Evolutionary conservation across 2,888 invertebrate species (phyloP), one percentile per base, ranked within the genome.

Genomic region (Dolomedes plantarius): DNA sequence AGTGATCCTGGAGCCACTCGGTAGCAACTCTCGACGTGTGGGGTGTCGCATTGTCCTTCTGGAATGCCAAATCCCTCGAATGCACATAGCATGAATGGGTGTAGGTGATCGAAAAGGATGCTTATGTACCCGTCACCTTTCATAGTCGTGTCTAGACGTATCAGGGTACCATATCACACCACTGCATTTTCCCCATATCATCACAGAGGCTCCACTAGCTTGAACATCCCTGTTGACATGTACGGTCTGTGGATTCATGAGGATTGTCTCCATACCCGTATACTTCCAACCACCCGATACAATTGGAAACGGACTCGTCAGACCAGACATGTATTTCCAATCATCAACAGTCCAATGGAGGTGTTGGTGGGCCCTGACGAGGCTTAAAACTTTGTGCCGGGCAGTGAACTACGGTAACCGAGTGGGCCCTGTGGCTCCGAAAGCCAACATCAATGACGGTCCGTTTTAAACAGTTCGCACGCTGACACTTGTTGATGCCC

Each of bases 91-190:
- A n/a, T n/a, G n/a, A n/a, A 36, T 36, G 11, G 36, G 6, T 36
- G 5, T 36, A 36, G 36, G 11, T 36, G 36, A 7, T 7, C 36
- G 5, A 36, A 36, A 36, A 36, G 36, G 36, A 36, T 11, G 36
- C 36, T 36, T 36, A 11, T 11, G 36, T 11, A 7, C 36, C 36
- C 36, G 11, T 36, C 36, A 36, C 11, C 36, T 36, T 6, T 5
- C 36, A 36, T n/a, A 19, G 41, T 19, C n/a, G 69, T 69, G 9
- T 39, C 41, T 36, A 39, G 39, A 39, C 39, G 41, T 69, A 69
- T 39, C 13, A 41, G 69, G 69, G 69, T n/a, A n/a, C n/a, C n/a
- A n/a, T n/a, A 23, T 28, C 62, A 62, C 16, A 2, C 62, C 28
- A 62, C 27, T 62, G 23, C 62, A 23, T 19, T 23, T 62, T 13